Evolutionary conservation across 1,140 invertebrate genomes (phyloP).

Genomic region (Pentalonia nigronervosa): DNA sequence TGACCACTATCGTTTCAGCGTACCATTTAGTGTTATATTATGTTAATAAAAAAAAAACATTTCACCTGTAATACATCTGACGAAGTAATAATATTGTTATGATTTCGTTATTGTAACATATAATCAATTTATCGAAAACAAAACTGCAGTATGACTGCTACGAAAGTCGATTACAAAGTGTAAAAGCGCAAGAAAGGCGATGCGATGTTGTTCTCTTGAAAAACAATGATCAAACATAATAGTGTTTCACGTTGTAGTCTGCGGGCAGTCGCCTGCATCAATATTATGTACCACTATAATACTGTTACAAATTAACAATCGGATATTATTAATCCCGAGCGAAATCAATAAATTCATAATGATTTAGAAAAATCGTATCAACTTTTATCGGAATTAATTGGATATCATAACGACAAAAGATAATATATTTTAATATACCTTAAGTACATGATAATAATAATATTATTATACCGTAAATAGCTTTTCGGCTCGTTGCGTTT

Average conservation of each 20-base stretch:
- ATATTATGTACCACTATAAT: neutral
- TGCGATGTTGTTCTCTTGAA: neutral
- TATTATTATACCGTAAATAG: no score
- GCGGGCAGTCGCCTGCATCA: neutral
- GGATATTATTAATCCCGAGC: neutral
- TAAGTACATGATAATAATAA: neutral
- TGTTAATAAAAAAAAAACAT: neutral
- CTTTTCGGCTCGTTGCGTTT: no score
- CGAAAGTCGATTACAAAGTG: neutral
- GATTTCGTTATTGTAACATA: neutral
- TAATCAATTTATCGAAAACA: neutral
- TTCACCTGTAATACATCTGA: neutral
- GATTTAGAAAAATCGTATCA: neutral
- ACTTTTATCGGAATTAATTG: neutral
- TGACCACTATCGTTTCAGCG: neutral
- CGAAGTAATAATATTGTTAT: neutral
- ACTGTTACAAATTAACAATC: neutral
- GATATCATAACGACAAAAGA: neutral
- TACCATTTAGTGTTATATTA: neutral
- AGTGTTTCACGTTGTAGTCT: neutral
- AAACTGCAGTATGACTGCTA: neutral
- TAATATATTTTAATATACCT: neutral
- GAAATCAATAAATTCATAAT: neutral
- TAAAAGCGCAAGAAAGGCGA: neutral
- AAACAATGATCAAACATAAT: neutral